Evolutionary conservation across 2,888 invertebrate genomes (phyloP).

Genomic region (Gibbula magus): DNA sequence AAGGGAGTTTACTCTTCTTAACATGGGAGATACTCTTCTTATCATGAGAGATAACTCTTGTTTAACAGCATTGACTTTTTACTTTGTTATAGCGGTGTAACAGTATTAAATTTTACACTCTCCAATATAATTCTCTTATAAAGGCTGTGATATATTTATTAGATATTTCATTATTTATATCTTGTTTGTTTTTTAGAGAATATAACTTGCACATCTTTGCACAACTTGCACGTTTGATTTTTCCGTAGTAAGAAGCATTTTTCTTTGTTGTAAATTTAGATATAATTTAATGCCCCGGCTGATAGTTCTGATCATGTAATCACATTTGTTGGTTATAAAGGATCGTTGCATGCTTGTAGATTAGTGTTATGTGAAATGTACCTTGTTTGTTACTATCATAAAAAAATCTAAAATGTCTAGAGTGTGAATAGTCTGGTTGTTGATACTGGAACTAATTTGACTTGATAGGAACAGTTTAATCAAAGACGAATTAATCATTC

Average conservation of each 20-base stretch:
- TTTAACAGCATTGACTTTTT: slow-evolving; percentile 1
- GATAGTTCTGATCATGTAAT: not conserved
- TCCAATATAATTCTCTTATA: slow-evolving; percentile 1
- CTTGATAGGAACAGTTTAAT: not conserved
- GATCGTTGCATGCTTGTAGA: no score
- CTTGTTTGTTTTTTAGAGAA: not conserved
- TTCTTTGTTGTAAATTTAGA: not conserved
- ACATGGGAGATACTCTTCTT: not conserved
- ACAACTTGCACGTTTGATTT: not conserved
- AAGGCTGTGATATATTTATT: slow-evolving; percentile 12
- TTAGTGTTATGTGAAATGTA: no score
- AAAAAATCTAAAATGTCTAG: no score
- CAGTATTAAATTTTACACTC: slow-evolving; percentile 6
- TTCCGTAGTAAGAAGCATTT: no score
- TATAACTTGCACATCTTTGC: not conserved
- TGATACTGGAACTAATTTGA: no score
- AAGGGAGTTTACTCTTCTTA: not conserved
- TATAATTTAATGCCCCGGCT: not conserved
- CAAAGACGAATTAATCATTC: not conserved
- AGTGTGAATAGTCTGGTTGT: no score
- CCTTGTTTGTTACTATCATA: not conserved
- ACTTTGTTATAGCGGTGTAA: not conserved
- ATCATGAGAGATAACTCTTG: not conserved
- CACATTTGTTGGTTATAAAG: not conserved
- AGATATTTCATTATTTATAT: slow-evolving; percentile 4